Percentiles rank a stretch among this genome's conserved stretches.
These are phyloP conservation scores for Cephus nigrinus DNA, from an alignment of 2,888 invertebrate genomes.

Conservation along the genomic window DNA sequence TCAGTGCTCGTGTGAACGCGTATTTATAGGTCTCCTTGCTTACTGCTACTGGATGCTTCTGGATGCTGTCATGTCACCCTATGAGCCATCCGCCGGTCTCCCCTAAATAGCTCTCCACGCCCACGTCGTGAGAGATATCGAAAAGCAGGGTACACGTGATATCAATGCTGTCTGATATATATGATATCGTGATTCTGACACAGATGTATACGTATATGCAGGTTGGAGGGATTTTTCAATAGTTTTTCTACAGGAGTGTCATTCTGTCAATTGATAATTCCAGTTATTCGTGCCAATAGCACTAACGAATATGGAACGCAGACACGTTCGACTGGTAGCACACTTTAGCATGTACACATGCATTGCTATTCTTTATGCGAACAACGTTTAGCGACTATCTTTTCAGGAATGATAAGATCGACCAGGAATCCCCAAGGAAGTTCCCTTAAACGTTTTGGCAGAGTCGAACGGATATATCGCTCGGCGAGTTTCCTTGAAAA, in stretches of 20 bases:
- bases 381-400: not conserved
- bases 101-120: constrained; percentile 28
- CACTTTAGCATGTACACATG: not conserved
- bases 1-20: constrained; percentile 33
- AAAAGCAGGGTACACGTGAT: not conserved
- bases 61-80: constrained; percentile 11
- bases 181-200: not conserved
- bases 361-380: not conserved
- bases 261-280: not conserved
- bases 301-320: not conserved
- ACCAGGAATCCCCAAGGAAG: not conserved
- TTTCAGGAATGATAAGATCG: not conserved
- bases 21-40: constrained; percentile 42
- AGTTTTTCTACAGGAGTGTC: not conserved
- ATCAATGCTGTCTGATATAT: not conserved
- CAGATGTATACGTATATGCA: not conserved
- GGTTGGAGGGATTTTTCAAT: not conserved
- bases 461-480: not conserved
- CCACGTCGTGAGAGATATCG: constrained; percentile 8
- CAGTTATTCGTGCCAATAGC: not conserved
- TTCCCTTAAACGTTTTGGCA: not conserved
- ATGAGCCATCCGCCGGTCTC: constrained; percentile 20
- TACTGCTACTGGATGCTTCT: not conserved
- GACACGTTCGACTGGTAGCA: not conserved
- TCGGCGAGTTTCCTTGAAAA: not conserved